phyloP scores from a whole-genome alignment of 2,797 vertebrate genomes.

The Falco naumanni region DNA sequence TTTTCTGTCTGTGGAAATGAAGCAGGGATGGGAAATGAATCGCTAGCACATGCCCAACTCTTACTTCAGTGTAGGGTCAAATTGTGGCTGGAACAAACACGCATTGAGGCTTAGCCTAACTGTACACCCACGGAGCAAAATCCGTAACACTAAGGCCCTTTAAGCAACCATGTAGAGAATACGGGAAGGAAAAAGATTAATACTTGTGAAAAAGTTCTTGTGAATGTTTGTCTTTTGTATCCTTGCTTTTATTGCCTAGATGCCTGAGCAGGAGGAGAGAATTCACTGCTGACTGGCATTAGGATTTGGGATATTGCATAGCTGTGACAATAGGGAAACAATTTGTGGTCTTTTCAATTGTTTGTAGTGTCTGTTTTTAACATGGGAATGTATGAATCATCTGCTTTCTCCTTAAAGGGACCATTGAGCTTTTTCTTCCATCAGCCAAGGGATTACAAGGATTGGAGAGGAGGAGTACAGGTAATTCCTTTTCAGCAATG shows the following conservation, averaged over 20 bases:
- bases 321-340: not conserved
- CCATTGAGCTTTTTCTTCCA: not conserved
- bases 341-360: not conserved
- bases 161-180: not conserved
- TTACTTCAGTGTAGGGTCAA: not conserved
- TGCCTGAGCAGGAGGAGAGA: not conserved
- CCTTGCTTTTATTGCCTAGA: not conserved
- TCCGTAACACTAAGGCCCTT: not conserved
- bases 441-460: not conserved
- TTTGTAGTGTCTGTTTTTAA: not conserved
- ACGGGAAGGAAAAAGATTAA: not conserved
- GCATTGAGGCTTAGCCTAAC: not conserved
- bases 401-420: not conserved
- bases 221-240: not conserved
- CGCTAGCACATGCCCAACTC: not conserved
- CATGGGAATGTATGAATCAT: not conserved
- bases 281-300: not conserved
- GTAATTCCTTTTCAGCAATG: conserved; percentile 16
- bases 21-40: not conserved
- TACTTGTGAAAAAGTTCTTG: not conserved
- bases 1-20: not conserved
- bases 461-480: not conserved
- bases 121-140: no score
- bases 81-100: not conserved
- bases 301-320: accelerated